A percentile compares a stretch with the other conserved stretches of the same genome.
These are phyloP conservation scores for Eulacestoma nigropectus DNA, from an alignment of 2,113 vertebrate species.

Conservation along the genomic window DNA sequence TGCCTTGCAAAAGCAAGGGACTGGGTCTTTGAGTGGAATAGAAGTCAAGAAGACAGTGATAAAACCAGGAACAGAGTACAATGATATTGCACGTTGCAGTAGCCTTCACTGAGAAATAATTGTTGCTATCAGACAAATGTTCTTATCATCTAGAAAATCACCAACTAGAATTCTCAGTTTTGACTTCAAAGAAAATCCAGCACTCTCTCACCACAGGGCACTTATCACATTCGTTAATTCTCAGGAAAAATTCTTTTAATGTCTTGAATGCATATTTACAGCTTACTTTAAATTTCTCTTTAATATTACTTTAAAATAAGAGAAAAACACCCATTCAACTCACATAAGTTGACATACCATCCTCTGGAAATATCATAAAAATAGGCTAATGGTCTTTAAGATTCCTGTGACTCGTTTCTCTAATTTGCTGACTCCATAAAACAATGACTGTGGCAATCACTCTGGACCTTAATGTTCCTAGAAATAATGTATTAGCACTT, in stretches of 20 bases:
- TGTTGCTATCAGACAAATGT: neutral
- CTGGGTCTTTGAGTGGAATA: neutral
- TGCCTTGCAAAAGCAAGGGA: neutral
- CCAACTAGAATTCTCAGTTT: conserved; percentile 19
- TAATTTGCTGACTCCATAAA: conserved; percentile 38
- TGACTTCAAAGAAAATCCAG: conserved; percentile 52
- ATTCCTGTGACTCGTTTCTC: neutral
- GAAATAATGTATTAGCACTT: conserved; percentile 30
- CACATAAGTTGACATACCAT: neutral
- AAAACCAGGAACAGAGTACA: neutral
- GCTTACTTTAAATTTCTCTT: conserved; percentile 42
- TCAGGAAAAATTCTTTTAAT: conserved; percentile 37
- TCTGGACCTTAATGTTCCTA: conserved; percentile 26
- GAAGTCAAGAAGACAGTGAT: neutral
- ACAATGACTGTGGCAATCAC: conserved; percentile 37
- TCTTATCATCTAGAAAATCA: conserved; percentile 28
- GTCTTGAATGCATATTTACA: conserved; percentile 35
- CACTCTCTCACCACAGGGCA: conserved; percentile 1
- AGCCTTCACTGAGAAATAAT: conserved; percentile 31
- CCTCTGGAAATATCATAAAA: conserved; percentile 19
- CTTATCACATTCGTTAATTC: conserved; percentile 58
- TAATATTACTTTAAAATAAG: conserved; percentile 2
- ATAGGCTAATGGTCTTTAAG: neutral
- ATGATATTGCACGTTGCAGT: neutral
- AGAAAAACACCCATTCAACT: neutral